Conservation (phyloP, 2,113 vertebrate species). For the Xiphophorus couchianus region DNA sequence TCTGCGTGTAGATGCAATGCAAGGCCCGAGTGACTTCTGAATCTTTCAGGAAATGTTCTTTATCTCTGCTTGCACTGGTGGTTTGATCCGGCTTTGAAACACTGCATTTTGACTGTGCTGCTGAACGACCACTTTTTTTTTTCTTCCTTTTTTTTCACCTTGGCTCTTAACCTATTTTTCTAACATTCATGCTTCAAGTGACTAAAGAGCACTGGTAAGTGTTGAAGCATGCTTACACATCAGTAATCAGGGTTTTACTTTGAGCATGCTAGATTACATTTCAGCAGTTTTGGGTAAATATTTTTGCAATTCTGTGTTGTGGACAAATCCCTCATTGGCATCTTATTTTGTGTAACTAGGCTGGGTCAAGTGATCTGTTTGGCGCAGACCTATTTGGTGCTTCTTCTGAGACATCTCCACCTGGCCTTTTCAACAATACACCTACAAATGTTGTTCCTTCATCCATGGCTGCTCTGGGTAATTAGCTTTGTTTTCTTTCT, state of each 20-base stretch:
- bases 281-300: neutral
- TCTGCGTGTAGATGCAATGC: constrained; percentile 13
- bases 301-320: neutral
- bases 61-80: constrained; percentile 55
- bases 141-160: constrained; percentile 16
- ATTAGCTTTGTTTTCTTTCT: neutral
- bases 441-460: constrained; percentile 44
- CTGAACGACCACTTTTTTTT: constrained; percentile 25
- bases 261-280: neutral
- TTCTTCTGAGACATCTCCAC: constrained; percentile 55
- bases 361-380: constrained; percentile 81
- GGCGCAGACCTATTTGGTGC: constrained; percentile 83
- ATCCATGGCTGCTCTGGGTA: constrained; percentile 74
- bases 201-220: constrained; percentile 64
- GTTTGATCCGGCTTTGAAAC: constrained; percentile 45
- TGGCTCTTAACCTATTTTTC: constrained; percentile 40
- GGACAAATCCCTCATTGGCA: neutral
- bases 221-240: constrained; percentile 25
- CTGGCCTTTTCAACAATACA: constrained; percentile 81
- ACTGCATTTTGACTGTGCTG: constrained; percentile 24
- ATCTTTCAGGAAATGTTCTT: constrained; percentile 11
- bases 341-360: constrained; percentile 66
- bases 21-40: constrained; percentile 9
- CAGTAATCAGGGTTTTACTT: neutral
- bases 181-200: constrained; percentile 66